Evolutionary conservation across 2,888 invertebrate genomes (phyloP).

Genomic region (Rosalia funebris): DNA sequence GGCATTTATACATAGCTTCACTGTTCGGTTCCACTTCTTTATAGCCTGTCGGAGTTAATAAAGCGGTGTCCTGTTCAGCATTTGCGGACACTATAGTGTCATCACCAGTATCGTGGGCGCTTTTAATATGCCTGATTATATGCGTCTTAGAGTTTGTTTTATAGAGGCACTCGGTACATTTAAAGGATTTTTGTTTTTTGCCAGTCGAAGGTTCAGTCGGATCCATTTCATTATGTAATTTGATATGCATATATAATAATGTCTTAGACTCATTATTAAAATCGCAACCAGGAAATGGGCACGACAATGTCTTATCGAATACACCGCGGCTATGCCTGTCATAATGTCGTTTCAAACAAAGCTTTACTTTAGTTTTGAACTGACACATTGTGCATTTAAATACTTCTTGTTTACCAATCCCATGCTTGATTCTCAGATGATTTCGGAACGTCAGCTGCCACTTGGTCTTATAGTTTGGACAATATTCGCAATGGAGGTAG

Average conservation of each 20-base stretch:
- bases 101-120: constrained; percentile 22
- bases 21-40: not conserved
- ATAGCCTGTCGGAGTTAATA: not conserved
- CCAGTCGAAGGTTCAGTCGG: not conserved
- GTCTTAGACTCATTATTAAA: constrained; percentile 21
- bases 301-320: constrained; percentile 14
- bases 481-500: constrained; percentile 34
- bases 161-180: constrained; percentile 32
- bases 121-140: constrained; percentile 27
- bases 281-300: constrained; percentile 17
- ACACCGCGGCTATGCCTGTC: constrained; percentile 24
- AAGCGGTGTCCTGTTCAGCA: not conserved
- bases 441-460: constrained; percentile 38
- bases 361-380: constrained; percentile 36
- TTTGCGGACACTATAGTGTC: constrained; percentile 12
- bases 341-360: constrained; percentile 31
- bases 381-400: constrained; percentile 32
- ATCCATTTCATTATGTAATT: constrained; percentile 7
- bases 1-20: constrained; percentile 26
- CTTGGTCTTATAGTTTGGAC: constrained; percentile 39
- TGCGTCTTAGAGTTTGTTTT: constrained; percentile 29
- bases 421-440: constrained; percentile 38
- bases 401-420: constrained; percentile 26
- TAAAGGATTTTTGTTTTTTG: constrained; percentile 22
- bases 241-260: constrained; percentile 14